Base-by-base conservation (phyloP, 2,113 vertebrate genomes). In the Candoia aspera region DNA sequence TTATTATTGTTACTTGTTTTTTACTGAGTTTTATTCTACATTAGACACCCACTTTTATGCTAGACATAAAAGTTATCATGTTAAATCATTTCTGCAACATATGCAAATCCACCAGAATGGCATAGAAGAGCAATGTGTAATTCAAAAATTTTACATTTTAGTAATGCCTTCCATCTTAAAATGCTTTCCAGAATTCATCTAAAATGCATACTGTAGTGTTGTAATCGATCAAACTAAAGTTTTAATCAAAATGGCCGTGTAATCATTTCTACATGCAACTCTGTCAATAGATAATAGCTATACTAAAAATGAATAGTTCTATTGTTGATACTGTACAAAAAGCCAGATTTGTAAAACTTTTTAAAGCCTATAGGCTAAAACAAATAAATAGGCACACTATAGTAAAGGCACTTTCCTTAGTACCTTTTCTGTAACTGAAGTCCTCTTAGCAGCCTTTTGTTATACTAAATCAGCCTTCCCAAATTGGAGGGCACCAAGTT, bases 121-220 rank as follows among this genome's bases (percentile, higher is more conserved):
- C 53, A n/a, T n/a, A n/a, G 21, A 55, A 86, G 53, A n/a, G 49
- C 84, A 1, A 8, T 2, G 17, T 19, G 53, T 86, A 15, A 87
- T 42, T 87, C 55, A 57, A 87, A 58, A 59, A 84, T 21, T 59
- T 17, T 59, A 5, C 87, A 90, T 92, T 95, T 55, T 79, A 94
- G 55, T 92, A 86, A 91, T 55, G n/a, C 4, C 91, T 68, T 29
- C 15, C 21, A 64, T 42, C 33, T 84, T 42, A 84, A 84, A 64
- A 84, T 88, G 93, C 91, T 79, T 33, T 86, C 86, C 92, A 94
- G n/a, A 49, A 54, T 87, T 93, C 60, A 86, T 90, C 37, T 37
- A 10, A 17, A 68, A 90, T 6, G 29, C 92, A 64, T 64, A 90
- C 92, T 92, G 13, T 91, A 90, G 95, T 73, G 91, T 94, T 91